These are phyloP conservation scores for Calameuta pallipes DNA, from an alignment of 2,888 invertebrate genomes.

Conservation along the genomic window DNA sequence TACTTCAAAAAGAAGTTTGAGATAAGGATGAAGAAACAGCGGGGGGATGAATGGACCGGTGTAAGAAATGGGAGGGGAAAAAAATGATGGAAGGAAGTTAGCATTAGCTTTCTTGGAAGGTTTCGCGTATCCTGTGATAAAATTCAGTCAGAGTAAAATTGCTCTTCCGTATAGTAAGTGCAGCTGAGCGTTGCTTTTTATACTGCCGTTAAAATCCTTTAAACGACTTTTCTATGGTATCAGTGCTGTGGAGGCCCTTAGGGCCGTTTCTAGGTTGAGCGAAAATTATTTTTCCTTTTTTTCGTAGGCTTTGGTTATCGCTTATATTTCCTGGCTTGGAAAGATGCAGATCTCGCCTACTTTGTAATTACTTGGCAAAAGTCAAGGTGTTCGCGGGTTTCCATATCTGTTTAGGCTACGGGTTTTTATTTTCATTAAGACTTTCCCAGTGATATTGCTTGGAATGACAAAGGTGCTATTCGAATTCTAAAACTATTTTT, in stretches of 20 bases:
- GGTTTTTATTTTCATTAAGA: background rate
- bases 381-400: background rate
- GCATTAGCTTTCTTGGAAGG: background rate
- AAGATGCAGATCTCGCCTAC: background rate
- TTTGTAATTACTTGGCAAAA: background rate
- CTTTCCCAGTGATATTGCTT: background rate
- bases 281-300: constrained; percentile 1
- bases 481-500: background rate
- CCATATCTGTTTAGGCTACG: background rate
- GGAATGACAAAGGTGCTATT: background rate
- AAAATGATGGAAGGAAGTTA: background rate
- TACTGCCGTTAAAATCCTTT: background rate
- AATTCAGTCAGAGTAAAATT: background rate
- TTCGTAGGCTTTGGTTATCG: background rate
- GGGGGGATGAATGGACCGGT: background rate
- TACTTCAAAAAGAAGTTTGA: background rate
- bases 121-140: background rate
- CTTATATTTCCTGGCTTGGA: background rate
- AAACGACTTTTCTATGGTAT: background rate
- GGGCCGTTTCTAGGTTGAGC: background rate
- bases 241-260: background rate
- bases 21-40: background rate
- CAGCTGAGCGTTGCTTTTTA: constrained; percentile 2
- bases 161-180: background rate
- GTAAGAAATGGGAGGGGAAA: background rate